Evolutionary conservation across 1,140 invertebrate species (phyloP), one percentile per base, ranked within the genome.

Genomic region (Probaryconus sp.): DNA sequence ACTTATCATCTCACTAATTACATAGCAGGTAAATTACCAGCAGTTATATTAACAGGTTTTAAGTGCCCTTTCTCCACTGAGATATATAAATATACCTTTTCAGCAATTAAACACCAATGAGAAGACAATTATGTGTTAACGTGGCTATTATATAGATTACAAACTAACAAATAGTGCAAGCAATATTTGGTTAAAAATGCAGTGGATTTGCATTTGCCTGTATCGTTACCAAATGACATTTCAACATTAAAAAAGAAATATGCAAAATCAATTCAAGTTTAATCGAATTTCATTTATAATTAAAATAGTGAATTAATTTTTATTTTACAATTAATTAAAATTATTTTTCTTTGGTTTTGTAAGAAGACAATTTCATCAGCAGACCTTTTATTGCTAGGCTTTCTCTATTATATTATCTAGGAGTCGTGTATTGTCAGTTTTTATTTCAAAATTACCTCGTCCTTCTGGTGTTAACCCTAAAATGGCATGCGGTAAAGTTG

Each of bases 1-100:
- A 42, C 64, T 68, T 68, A 56, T 56, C 64, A 56, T 58, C 30
- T 24, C 20, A 50, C 64, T 43, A 68, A 68, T 68, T 50, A 50
- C 31, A n/a, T 1, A 33, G 26, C 51, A 42, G 45, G 43, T 55
- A 55, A 51, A 37, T 35, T 55, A 65, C 42, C 30, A 38, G 48
- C 31, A 45, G 40, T 47, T 55, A 40, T 55, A 42, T 58, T 56
- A 56, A 50, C 18, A 42, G 26, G 43, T 58, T 38, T 13, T 38
- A 50, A 67, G 35, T 58, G 51, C 55, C 63, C 42, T 58, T 56
- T 67, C 63, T 56, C 42, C 51, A 33, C 26, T 20, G n/a, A 35
- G 40, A n/a, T 45, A 24, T 37, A 51, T 65, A 67, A 48, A 67
- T 56, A 67, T 35, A 50, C 13, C 33, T 17, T 6, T 13, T 9